A percentile compares a stretch with the other conserved stretches of the same genome.
phyloP scores from a whole-genome alignment of 2,888 invertebrate species.

The Cybosia mesomella region DNA sequence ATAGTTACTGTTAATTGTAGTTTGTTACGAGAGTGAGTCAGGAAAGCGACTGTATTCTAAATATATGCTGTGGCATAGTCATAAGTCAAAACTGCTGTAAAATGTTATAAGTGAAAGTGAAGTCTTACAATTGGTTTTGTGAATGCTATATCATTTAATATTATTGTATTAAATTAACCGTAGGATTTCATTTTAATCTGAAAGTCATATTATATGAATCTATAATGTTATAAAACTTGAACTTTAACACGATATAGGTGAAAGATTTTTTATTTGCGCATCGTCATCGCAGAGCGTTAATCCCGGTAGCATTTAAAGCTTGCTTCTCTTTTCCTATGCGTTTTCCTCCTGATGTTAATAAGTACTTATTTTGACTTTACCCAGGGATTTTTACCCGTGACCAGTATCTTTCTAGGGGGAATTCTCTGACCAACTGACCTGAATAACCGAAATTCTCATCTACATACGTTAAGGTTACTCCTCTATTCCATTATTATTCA shows the following conservation, averaged over 20 bases:
- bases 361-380: no score
- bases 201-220: background rate
- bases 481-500: background rate
- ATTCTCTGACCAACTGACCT: background rate
- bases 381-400: no score
- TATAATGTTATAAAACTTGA: background rate
- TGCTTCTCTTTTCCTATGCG: no score
- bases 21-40: constrained; percentile 13
- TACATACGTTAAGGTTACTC: background rate
- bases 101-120: constrained; percentile 6
- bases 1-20: constrained; percentile 16
- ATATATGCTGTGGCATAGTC: constrained; percentile 9
- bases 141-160: background rate
- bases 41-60: constrained; percentile 8
- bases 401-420: no score
- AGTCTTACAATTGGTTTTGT: background rate
- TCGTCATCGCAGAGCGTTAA: no score
- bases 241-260: background rate
- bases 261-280: background rate
- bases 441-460: background rate
- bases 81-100: background rate
- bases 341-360: no score
- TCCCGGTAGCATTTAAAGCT: no score
- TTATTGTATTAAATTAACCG: background rate
- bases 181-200: background rate